Evolutionary conservation across 2,113 vertebrate species (phyloP), one percentile per base, ranked within the genome.

Genomic region (Xyrauchen texanus): DNA sequence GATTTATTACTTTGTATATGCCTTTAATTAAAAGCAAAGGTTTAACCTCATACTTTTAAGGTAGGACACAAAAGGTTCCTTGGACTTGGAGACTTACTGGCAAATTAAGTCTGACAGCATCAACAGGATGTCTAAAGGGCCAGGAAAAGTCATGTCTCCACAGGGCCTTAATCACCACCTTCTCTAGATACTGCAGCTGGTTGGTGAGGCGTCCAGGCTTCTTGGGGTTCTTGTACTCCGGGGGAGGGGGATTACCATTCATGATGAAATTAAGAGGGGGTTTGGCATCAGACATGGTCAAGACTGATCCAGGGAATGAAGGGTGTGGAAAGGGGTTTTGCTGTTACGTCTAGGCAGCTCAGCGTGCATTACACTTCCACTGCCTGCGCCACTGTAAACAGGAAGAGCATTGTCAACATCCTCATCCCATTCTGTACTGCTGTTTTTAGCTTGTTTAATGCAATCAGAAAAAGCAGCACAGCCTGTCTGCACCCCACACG

Each of bases 111-210:
- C 88, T 88, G 75, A 91, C 94, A 16, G 96, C 97, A 87, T 99
- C 96, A 13, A 99, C 97, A 55, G 97, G 97, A 57, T 94, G 91
- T 5, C 93, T 95, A 87, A 99, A 99, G 0, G 97, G 97, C 96
- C 97, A 98, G 0, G 97, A 96, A 53, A 95, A 95, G 3, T 91
- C 89, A 85, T 99, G 96, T 49, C 73, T 92, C 96, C 95, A 98
- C 71, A 98, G 70, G 6, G 93, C 90, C 91, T 92, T 95, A 82
- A 98, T 85, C 63, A 95, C 94, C 72, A 95, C 92, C 75, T 88
- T 96, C 73, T 96, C 93, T 75, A 99, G 88, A 87, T 94, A 98
- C 76, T 95, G 95, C 4, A 99, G 93, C 44, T 97, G 96, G 86
- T 96, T 98, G 64, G 97, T 98, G 68, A 92, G 78, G 4, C 91